Evolutionary conservation across 2,888 invertebrate species (phyloP).

Genomic region (Megastigmus dorsalis): DNA sequence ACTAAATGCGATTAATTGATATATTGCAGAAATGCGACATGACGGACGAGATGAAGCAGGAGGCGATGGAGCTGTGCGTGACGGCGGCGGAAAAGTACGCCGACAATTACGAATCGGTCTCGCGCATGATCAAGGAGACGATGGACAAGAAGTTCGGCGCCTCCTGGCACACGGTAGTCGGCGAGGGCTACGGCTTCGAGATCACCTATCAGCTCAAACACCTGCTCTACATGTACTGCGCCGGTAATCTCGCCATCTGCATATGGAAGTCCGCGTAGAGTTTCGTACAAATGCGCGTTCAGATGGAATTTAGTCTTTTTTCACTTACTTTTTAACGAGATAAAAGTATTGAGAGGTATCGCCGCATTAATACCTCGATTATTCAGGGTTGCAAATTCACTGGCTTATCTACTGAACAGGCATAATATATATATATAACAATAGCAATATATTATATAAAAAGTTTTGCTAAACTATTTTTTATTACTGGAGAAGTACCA

Average conservation of each 20-base stretch:
- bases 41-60: conserved; percentile 81
- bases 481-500: too few species aligned
- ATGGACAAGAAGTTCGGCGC: conserved; percentile 83
- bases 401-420: too few species aligned
- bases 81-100: conserved; percentile 81
- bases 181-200: conserved; percentile 82
- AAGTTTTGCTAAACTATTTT: too few species aligned
- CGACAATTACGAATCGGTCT: conserved; percentile 80
- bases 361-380: too few species aligned
- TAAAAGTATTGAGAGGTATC: too few species aligned
- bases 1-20: not conserved
- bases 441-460: too few species aligned
- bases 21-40: conserved; percentile 76
- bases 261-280: conserved; percentile 80
- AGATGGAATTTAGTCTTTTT: too few species aligned
- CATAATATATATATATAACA: too few species aligned
- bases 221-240: conserved; percentile 79
- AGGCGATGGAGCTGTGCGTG: conserved; percentile 80
- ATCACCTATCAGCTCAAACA: conserved; percentile 80
- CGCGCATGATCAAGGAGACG: conserved; percentile 81
- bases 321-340: too few species aligned
- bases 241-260: conserved; percentile 79
- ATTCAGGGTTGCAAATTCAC: too few species aligned
- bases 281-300: too few species aligned
- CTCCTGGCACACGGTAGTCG: conserved; percentile 82